A percentile compares a stretch with the other conserved stretches of the same genome.
Conservation (phyloP, 2,797 vertebrate species). For the Arrhamphus sclerolepis region DNA sequence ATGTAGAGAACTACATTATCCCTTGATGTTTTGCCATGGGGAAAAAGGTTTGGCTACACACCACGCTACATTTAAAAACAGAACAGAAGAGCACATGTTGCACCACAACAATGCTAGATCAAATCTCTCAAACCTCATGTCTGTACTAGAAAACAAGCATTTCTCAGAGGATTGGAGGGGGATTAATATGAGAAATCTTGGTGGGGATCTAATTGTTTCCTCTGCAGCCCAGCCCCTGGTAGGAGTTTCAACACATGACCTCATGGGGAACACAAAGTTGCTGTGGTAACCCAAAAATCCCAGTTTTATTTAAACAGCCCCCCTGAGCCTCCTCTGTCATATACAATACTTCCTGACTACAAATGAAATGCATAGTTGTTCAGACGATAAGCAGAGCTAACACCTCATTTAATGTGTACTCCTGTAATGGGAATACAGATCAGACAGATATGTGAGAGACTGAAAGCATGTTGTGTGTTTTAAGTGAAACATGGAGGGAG, state of each 20-base stretch:
- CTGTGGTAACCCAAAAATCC: slow-evolving; percentile 45
- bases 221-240: slow-evolving; percentile 30
- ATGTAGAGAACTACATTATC: background rate
- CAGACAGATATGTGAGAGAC: slow-evolving; percentile 15
- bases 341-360: slow-evolving; percentile 34
- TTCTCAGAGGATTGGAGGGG: slow-evolving; percentile 33
- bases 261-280: slow-evolving; percentile 72
- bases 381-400: slow-evolving; percentile 3
- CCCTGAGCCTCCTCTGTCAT: slow-evolving; percentile 14
- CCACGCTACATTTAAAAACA: slow-evolving; percentile 15
- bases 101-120: background rate
- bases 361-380: slow-evolving; percentile 14
- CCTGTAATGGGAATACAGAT: slow-evolving; percentile 10
- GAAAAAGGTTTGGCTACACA: background rate
- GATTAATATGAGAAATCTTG: slow-evolving; percentile 31
- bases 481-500: background rate
- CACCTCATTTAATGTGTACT: slow-evolving; percentile 13
- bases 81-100: slow-evolving; percentile 1
- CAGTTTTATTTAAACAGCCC: slow-evolving; percentile 41
- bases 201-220: slow-evolving; percentile 60
- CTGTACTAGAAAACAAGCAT: slow-evolving; percentile 14
- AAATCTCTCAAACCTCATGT: background rate
- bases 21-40: background rate
- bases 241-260: slow-evolving; percentile 50
- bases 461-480: background rate